Conservation (phyloP, 2,888 invertebrate species). For the Macrophya annulata region DNA sequence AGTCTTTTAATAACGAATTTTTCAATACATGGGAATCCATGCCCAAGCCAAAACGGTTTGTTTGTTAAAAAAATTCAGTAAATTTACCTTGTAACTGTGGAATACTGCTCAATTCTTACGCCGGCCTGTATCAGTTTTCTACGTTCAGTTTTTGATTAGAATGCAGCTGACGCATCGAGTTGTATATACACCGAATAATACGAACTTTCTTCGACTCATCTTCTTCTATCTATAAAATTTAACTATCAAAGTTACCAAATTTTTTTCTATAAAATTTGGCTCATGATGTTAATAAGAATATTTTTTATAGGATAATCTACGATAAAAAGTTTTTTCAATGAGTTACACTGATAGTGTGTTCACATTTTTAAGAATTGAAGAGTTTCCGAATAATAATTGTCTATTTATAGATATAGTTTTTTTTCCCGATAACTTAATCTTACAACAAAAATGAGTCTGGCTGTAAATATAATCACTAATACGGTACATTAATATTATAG, state of each 20-base stretch:
- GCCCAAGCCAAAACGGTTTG: constrained; percentile 16
- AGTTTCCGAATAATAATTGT: neutral
- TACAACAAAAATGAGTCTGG: neutral
- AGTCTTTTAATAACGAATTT: constrained; percentile 26
- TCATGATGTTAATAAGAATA: neutral
- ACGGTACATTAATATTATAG: neutral
- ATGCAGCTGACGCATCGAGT: constrained; percentile 51
- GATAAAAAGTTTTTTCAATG: neutral
- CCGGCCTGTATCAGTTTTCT: constrained; percentile 51
- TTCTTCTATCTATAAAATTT: constrained; percentile 55
- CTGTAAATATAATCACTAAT: neutral
- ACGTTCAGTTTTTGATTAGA: constrained; percentile 48
- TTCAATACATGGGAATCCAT: constrained; percentile 42
- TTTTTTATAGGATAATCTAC: neutral
- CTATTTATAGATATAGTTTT: neutral
- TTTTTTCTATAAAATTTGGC: constrained; percentile 25
- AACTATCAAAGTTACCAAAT: constrained; percentile 42
- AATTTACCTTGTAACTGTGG: constrained; percentile 48
- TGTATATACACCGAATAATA: constrained; percentile 53
- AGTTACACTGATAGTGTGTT: neutral
- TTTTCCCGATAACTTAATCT: neutral
- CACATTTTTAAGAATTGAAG: neutral
- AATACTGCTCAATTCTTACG: constrained; percentile 55
- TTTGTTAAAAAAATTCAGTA: constrained; percentile 29
- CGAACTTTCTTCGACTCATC: constrained; percentile 54